Evolutionary conservation across 1,140 invertebrate species (phyloP), one percentile per base, ranked within the genome.

Genomic region (Glomeris maerens): DNA sequence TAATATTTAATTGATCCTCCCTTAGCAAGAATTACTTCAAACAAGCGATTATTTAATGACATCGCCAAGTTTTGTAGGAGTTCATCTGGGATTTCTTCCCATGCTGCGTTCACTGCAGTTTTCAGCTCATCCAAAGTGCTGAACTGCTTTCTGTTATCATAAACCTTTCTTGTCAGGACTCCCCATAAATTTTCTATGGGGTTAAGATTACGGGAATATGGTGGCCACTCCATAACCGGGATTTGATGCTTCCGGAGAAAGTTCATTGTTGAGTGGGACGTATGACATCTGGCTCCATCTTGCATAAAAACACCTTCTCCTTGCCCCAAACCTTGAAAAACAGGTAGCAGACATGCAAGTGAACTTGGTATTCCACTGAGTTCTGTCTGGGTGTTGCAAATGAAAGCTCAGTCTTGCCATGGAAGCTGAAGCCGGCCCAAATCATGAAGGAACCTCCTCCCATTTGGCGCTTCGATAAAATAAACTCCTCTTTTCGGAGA

Each of bases 181-280:
- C 64, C 60, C 61, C 63, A 69, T 17, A 65, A 10, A 54, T 66
- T 64, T 53, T 66, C 61, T 13, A 68, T 67, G 10, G 62, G 60
- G 56, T 67, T 70, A 2, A 69, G 50, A 58, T 67, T 64, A 2
- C 66, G 64, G 50, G 55, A 60, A 46, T 53, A 38, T 36, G 62
- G 61, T 59, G 67, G 65, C 59, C 65, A 68, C 27, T 60, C 54
- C 52, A 66, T 54, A 26, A 47, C 45, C 29, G 52, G 52, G 52
- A 66, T 54, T 3, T 26, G 40, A 20, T 47, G 40, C 3, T 60
- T 54, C 4, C 50, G 27, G 45, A 60, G 57, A 52, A 50, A 64
- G 36, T 60, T 52, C 50, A 4, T 47, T 23, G 56, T 61, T n/a
- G n/a, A n/a, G n/a, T n/a, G n/a, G n/a, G n/a, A n/a, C n/a, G n/a